Percentiles rank a stretch among this genome's conserved stretches.
Evolutionary conservation across 2,797 vertebrate species (phyloP).

Genomic region (Lepus townsendii): DNA sequence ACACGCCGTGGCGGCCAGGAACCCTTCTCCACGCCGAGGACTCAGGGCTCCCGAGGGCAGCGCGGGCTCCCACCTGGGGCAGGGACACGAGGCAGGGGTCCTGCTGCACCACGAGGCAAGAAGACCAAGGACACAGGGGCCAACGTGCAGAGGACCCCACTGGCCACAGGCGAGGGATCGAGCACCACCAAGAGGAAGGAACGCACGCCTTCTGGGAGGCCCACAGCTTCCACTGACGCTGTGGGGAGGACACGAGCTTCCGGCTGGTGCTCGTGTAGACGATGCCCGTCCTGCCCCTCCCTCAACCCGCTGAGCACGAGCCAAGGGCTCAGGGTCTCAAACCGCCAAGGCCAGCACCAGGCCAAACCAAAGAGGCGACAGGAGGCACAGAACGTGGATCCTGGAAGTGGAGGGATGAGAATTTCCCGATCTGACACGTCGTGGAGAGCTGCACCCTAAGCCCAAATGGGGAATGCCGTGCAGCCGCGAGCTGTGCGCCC

Average conservation of each 20-base stretch:
- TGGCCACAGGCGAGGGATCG: not conserved
- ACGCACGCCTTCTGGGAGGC: not conserved
- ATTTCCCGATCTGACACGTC: not conserved
- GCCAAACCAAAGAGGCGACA: not conserved
- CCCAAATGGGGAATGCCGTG: not conserved
- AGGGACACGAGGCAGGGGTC: not conserved
- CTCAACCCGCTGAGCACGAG: not conserved
- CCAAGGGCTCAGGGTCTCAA: not conserved
- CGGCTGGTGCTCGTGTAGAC: too few species aligned
- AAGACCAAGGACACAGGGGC: not conserved
- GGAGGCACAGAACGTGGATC: not conserved
- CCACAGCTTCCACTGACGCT: too few species aligned
- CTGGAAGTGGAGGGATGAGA: not conserved
- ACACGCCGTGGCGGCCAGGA: not conserved
- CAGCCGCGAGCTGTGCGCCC: too few species aligned
- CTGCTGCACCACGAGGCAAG: not conserved
- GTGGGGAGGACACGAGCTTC: too few species aligned
- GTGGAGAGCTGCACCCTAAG: not conserved
- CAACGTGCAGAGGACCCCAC: not conserved
- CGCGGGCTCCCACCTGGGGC: not conserved
- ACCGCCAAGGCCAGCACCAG: not conserved
- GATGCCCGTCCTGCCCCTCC: not conserved
- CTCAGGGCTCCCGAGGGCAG: not conserved
- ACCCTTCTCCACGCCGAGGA: not conserved
- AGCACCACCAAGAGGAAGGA: not conserved